Conservation (phyloP, 2,888 invertebrate species). For the Meteorus colon region DNA sequence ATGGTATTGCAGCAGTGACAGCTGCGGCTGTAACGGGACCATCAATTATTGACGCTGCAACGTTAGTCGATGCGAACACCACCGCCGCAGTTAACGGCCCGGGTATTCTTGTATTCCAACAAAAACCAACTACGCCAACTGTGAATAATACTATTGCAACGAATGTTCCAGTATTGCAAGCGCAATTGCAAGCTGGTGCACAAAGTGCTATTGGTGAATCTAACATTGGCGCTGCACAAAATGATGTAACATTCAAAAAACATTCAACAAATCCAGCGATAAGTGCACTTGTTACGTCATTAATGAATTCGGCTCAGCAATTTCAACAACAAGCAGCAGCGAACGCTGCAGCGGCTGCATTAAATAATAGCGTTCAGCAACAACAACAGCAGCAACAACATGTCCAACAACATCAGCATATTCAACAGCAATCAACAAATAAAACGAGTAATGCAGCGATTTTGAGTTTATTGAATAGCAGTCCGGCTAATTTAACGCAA, state of each 20-base stretch:
- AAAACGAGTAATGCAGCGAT: constrained; percentile 82
- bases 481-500: constrained; percentile 78
- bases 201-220: constrained; percentile 74
- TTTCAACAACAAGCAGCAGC: constrained; percentile 81
- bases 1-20: constrained; percentile 61
- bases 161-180: constrained; percentile 82
- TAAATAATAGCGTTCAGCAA: constrained; percentile 69
- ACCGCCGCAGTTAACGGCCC: constrained; percentile 71
- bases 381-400: constrained; percentile 8
- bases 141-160: constrained; percentile 65
- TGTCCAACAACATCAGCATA: constrained; percentile 4
- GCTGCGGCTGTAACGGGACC: constrained; percentile 58
- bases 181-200: constrained; percentile 77
- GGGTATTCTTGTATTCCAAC: constrained; percentile 74
- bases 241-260: constrained; percentile 75
- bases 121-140: constrained; percentile 70
- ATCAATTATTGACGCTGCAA: constrained; percentile 48
- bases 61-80: constrained; percentile 61
- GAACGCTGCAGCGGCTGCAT: constrained; percentile 67
- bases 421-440: constrained; percentile 23
- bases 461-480: constrained; percentile 85
- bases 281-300: constrained; percentile 85
- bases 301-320: constrained; percentile 88
- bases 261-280: constrained; percentile 80
- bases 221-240: constrained; percentile 70